A percentile compares a stretch with the other conserved stretches of the same genome.
Evolutionary conservation across 2,888 invertebrate genomes (phyloP).

Genomic region (Macaria liturata): DNA sequence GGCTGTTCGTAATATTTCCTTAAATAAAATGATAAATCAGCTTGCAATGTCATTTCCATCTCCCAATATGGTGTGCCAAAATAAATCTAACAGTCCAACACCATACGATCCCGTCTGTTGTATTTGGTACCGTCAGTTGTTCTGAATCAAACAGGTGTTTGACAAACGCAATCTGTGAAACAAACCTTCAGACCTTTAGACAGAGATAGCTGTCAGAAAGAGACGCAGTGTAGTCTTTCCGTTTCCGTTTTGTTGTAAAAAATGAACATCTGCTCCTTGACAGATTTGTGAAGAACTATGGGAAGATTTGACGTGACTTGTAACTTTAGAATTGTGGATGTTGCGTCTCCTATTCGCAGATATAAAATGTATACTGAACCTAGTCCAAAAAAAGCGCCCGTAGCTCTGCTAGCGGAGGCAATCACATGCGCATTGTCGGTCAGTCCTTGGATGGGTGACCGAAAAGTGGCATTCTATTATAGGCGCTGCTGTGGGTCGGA

Average conservation of each 20-base stretch:
- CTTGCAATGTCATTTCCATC: too few species aligned
- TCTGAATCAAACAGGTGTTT: slow-evolving; percentile 64
- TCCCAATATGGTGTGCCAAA: slow-evolving; percentile 9
- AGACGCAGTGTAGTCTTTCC: slow-evolving; percentile 64
- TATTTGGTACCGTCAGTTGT: slow-evolving; percentile 57
- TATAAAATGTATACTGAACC: background rate
- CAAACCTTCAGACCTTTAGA: slow-evolving; percentile 64
- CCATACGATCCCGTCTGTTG: slow-evolving; percentile 54
- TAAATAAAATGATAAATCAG: too few species aligned
- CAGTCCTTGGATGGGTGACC: too few species aligned
- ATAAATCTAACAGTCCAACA: slow-evolving; percentile 32
- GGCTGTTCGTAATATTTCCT: too few species aligned
- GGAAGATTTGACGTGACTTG: slow-evolving; percentile 50
- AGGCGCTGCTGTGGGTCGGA: too few species aligned
- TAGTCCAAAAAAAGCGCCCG: too few species aligned
- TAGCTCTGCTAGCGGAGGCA: too few species aligned
- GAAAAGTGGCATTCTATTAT: too few species aligned
- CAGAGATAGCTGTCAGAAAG: slow-evolving; percentile 38
- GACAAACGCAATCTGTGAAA: slow-evolving; percentile 68
- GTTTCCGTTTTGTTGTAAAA: slow-evolving; percentile 78
- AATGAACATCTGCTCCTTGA: slow-evolving; percentile 71
- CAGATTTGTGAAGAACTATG: slow-evolving; percentile 58
- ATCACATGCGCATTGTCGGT: too few species aligned
- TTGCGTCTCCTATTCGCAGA: slow-evolving; percentile 21
- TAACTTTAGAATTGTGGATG: slow-evolving; percentile 31